These are phyloP conservation scores for Ennomos fuscantarius DNA, from an alignment of 2,888 invertebrate species.

Conservation along the genomic window DNA sequence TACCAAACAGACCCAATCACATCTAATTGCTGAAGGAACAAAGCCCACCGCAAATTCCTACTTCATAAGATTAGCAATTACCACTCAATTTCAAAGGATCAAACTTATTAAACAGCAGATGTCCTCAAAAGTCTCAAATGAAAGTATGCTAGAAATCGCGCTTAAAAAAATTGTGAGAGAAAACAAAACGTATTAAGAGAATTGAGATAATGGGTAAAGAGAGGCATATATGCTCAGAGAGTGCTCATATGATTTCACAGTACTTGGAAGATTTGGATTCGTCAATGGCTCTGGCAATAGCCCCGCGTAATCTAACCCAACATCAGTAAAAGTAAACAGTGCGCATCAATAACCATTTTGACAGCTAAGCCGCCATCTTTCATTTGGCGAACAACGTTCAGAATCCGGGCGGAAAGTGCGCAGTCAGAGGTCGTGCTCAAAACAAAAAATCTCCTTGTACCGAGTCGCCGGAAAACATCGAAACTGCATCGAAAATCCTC, in stretches of 20 bases:
- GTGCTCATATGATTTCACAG: constrained; percentile 29
- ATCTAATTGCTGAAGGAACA: constrained; percentile 67
- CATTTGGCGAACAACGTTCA: constrained; percentile 65
- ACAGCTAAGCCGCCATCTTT: constrained; percentile 79
- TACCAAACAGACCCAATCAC: constrained; percentile 59
- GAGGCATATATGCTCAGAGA: constrained; percentile 10
- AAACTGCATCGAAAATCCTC: constrained; percentile 59
- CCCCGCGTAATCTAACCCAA: constrained; percentile 62
- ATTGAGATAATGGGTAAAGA: constrained; percentile 37
- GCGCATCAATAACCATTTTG: constrained; percentile 80
- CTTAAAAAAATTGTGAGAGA: constrained; percentile 35
- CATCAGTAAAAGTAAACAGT: constrained; percentile 69
- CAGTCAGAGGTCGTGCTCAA: constrained; percentile 64
- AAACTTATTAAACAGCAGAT: constrained; percentile 19
- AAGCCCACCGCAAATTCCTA: constrained; percentile 57
- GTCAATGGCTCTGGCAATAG: constrained; percentile 26
- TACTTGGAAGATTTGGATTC: constrained; percentile 14
- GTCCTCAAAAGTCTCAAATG: constrained; percentile 14
- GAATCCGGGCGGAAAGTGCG: constrained; percentile 65
- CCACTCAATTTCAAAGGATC: constrained; percentile 36
- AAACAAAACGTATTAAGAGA: constrained; percentile 24
- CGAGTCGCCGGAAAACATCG: constrained; percentile 57
- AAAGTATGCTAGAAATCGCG: constrained; percentile 32
- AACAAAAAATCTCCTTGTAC: constrained; percentile 69
- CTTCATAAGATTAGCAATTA: constrained; percentile 59